Evolutionary conservation across 2,797 vertebrate species (phyloP).

Genomic region (Sebastes hubbsi): DNA sequence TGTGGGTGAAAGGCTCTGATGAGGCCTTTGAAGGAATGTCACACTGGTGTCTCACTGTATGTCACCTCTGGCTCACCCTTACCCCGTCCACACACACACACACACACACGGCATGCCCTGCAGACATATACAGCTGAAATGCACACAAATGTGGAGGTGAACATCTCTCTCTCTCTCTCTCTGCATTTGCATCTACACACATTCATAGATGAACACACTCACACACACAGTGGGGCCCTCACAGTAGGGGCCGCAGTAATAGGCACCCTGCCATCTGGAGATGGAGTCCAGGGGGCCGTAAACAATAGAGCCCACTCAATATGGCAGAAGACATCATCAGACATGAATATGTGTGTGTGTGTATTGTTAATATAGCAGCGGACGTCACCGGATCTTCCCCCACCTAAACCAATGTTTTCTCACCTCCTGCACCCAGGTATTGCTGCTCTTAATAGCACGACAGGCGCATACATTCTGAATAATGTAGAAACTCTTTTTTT

Average conservation of each 20-base stretch:
- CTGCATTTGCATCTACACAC: not conserved
- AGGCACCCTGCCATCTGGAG: conserved; percentile 82
- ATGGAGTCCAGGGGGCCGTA: conserved; percentile 77
- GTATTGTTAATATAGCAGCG: conserved; percentile 50
- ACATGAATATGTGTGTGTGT: conserved; percentile 41
- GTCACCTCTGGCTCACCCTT: conserved; percentile 58
- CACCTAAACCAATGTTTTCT: conserved; percentile 75
- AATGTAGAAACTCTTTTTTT: conserved; percentile 55
- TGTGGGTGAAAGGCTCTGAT: conserved; percentile 55
- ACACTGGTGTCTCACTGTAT: conserved; percentile 59
- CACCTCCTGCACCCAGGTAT: conserved; percentile 65
- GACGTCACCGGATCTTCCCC: conserved; percentile 49
- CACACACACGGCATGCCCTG: conserved; percentile 32
- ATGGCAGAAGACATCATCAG: conserved; percentile 58
- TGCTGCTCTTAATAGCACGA: conserved; percentile 43
- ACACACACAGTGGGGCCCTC: conserved; percentile 68
- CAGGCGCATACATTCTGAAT: conserved; percentile 55
- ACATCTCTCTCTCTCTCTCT: not conserved
- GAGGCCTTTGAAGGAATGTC: conserved; percentile 80
- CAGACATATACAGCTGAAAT: conserved; percentile 33
- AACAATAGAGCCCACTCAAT: conserved; percentile 76
- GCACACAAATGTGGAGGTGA: conserved; percentile 12
- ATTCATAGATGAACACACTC: not conserved
- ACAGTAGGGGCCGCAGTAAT: conserved; percentile 75
- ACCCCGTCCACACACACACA: conserved; percentile 9